phyloP scores from a whole-genome alignment of 2,797 vertebrate species.

The Nasua narica region DNA sequence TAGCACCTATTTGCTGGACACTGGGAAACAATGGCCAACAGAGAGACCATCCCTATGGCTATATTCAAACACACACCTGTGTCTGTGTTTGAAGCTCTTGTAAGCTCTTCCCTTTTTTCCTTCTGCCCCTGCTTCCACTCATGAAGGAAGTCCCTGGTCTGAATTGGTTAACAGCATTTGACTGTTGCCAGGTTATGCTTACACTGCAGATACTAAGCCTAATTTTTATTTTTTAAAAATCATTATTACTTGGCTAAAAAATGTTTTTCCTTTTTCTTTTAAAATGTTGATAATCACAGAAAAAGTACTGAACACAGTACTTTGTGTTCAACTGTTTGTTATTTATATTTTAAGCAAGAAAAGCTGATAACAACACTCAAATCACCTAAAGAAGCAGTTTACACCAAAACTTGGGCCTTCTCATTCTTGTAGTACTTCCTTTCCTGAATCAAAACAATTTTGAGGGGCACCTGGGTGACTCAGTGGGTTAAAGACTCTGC shows the following conservation, averaged over 20 bases:
- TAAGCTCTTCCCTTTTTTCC: background rate
- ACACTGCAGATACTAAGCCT: background rate
- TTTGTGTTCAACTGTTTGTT: background rate
- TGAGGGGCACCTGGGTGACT: too few species aligned
- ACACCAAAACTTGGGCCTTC: background rate
- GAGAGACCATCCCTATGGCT: accelerated
- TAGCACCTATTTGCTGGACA: background rate
- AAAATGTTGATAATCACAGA: background rate
- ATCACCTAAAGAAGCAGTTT: background rate
- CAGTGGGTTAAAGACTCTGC: too few species aligned
- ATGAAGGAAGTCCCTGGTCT: background rate
- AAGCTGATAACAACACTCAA: background rate
- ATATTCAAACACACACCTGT: background rate
- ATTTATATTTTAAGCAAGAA: conserved; percentile 27
- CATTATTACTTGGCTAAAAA: background rate
- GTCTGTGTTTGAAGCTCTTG: too few species aligned
- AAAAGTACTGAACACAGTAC: background rate
- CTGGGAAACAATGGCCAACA: background rate
- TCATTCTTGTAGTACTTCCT: background rate
- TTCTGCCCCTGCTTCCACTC: background rate
- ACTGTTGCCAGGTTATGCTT: background rate
- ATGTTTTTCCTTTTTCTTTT: conserved; percentile 3
- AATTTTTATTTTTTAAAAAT: background rate
- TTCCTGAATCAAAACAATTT: conserved; percentile 19
- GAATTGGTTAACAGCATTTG: background rate